These are phyloP conservation scores for Portevinia maculata DNA, from an alignment of 2,888 invertebrate species.

Conservation along the genomic window DNA sequence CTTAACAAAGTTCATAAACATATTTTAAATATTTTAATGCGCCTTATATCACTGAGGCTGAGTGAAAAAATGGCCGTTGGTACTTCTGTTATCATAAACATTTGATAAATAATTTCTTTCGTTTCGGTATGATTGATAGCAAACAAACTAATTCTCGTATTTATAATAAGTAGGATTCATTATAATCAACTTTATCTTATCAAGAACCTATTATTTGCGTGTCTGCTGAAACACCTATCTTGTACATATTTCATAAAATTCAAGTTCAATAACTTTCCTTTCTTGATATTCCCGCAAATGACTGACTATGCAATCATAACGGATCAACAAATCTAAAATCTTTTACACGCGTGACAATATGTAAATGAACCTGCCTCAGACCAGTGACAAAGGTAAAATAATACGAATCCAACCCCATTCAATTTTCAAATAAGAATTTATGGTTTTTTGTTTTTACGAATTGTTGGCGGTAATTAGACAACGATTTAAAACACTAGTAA, in stretches of 20 bases:
- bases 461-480: slow-evolving; percentile 9
- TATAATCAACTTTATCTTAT: not conserved
- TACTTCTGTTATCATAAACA: too few relatives aligned
- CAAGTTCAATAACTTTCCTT: slow-evolving; percentile 44
- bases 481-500: slow-evolving; percentile 30
- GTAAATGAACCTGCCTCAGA: not conserved
- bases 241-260: slow-evolving; percentile 14
- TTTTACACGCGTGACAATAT: slow-evolving; percentile 5
- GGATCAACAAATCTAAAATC: slow-evolving; percentile 5
- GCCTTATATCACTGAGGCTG: too few relatives aligned
- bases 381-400: slow-evolving; percentile 3
- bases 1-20: too few relatives aligned
- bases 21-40: too few relatives aligned
- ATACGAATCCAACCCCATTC: not conserved
- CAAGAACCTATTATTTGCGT: not conserved
- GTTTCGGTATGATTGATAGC: too few relatives aligned
- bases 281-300: slow-evolving; percentile 10
- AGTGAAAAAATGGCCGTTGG: too few relatives aligned
- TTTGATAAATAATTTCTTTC: too few relatives aligned
- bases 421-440: not conserved
- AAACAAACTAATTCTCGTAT: too few relatives aligned
- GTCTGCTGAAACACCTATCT: not conserved
- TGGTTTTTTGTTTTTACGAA: not conserved
- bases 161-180: too few relatives aligned
- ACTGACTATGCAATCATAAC: slow-evolving; percentile 18